These are phyloP conservation scores for Arge pagana DNA, from an alignment of 2,888 invertebrate species.

Conservation along the genomic window DNA sequence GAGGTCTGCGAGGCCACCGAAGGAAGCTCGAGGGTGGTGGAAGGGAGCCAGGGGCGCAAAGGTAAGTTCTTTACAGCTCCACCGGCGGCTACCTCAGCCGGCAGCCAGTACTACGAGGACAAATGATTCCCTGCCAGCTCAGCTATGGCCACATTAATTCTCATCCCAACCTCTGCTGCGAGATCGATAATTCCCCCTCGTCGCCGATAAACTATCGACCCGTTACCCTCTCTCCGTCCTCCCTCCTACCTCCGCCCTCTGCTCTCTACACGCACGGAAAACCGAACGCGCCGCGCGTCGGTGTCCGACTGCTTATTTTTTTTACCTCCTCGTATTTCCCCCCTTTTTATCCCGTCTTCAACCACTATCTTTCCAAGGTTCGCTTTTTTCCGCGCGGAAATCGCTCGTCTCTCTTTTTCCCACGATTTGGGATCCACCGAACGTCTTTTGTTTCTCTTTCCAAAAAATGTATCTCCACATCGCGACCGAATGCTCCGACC, in stretches of 20 bases:
- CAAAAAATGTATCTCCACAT: too few relatives aligned
- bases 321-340: neutral
- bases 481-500: too few relatives aligned
- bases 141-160: slow-evolving; percentile 24
- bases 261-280: neutral
- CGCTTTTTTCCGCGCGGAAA: too few relatives aligned
- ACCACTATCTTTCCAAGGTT: neutral
- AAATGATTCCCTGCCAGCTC: slow-evolving; percentile 26
- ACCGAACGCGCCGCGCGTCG: neutral
- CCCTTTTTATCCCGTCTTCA: neutral
- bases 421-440: too few relatives aligned
- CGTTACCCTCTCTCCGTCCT: neutral
- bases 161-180: slow-evolving; percentile 14
- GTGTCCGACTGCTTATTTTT: neutral
- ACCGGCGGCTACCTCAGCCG: slow-evolving; percentile 13
- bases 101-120: slow-evolving; percentile 12
- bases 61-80: slow-evolving; percentile 26
- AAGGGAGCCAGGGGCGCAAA: slow-evolving; percentile 11
- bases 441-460: too few relatives aligned
- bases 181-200: slow-evolving; percentile 24
- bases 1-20: slow-evolving; percentile 6
- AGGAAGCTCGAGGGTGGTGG: slow-evolving; percentile 1
- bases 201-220: slow-evolving; percentile 23
- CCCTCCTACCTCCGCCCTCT: neutral
- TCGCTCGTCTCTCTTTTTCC: too few relatives aligned